Percentiles rank a stretch among this genome's conserved stretches.
Evolutionary conservation across 2,888 invertebrate species (phyloP).

Genomic region (Agrotis segetum): DNA sequence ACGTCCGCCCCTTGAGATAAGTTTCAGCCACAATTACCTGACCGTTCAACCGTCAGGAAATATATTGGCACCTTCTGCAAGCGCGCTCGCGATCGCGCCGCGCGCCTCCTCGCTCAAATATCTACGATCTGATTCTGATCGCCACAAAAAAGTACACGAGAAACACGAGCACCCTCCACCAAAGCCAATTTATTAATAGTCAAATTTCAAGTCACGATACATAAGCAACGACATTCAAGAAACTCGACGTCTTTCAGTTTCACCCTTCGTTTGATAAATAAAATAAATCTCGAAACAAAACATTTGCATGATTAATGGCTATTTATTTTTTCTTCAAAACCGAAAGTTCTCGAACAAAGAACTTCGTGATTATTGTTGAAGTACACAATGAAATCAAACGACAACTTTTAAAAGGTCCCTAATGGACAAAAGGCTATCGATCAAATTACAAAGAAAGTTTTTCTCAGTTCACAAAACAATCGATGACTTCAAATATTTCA

Average conservation of each 20-base stretch:
- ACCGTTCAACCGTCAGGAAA: conserved; percentile 89
- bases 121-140: conserved; percentile 81
- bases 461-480: conserved; percentile 86
- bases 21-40: conserved; percentile 90
- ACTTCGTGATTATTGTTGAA: conserved; percentile 83
- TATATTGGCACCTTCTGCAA: conserved; percentile 89
- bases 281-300: conserved; percentile 76
- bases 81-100: conserved; percentile 70
- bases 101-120: conserved; percentile 74
- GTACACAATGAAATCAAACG: conserved; percentile 87
- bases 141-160: conserved; percentile 68
- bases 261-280: conserved; percentile 71
- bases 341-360: conserved; percentile 79
- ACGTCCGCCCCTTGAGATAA: conserved; percentile 88
- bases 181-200: conserved; percentile 71
- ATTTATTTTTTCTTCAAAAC: conserved; percentile 78
- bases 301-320: conserved; percentile 82
- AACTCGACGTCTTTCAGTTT: conserved; percentile 61
- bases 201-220: conserved; percentile 69
- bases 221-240: conserved; percentile 55
- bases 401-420: conserved; percentile 88
- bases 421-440: conserved; percentile 89
- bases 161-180: conserved; percentile 61
- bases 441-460: conserved; percentile 89
- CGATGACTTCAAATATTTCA: conserved; percentile 80